phyloP scores from a whole-genome alignment of 2,113 vertebrate species.

The Eulemur macaco region DNA sequence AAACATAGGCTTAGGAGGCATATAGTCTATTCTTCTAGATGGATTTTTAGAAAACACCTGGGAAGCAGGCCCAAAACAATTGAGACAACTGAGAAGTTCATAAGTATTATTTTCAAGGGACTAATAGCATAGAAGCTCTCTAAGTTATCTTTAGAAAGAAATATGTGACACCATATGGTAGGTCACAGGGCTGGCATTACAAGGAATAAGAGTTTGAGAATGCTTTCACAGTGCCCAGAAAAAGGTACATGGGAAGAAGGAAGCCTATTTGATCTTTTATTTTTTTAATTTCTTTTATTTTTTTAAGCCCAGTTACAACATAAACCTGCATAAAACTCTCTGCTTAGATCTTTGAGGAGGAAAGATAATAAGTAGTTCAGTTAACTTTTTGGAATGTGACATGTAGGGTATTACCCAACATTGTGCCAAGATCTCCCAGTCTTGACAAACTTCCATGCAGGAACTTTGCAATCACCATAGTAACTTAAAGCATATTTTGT shows the following conservation, averaged over 20 bases:
- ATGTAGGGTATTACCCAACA: neutral
- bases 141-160: constrained; percentile 65
- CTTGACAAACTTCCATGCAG: neutral
- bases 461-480: neutral
- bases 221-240: constrained; percentile 1
- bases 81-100: constrained; percentile 63
- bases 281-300: neutral
- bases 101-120: constrained; percentile 70
- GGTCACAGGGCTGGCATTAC: constrained; percentile 50
- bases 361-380: constrained; percentile 28
- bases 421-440: neutral
- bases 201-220: neutral
- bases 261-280: neutral
- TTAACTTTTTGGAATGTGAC: neutral
- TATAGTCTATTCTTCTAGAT: constrained; percentile 61
- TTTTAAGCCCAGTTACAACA: neutral
- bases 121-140: constrained; percentile 9
- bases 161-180: constrained; percentile 48
- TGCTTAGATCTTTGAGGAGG: constrained; percentile 31
- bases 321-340: neutral
- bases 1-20: constrained; percentile 28
- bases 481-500: neutral
- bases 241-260: neutral
- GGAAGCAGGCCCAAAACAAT: constrained; percentile 58
- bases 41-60: constrained; percentile 69